phyloP scores from a whole-genome alignment of 2,797 vertebrate genomes.

The Oreortyx pictus region DNA sequence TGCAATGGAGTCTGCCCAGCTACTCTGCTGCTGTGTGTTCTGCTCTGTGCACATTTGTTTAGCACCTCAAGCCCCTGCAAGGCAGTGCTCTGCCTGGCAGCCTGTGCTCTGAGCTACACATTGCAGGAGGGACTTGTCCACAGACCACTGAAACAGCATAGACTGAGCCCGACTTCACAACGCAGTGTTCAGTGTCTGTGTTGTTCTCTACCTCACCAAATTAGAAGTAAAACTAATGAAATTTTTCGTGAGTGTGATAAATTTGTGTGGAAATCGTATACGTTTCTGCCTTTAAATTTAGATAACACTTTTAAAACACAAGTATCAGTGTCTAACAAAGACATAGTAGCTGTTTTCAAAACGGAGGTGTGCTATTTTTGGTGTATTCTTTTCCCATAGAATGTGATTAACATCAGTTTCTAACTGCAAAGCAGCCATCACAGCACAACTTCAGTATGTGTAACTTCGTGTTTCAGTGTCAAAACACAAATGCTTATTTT shows the following conservation, averaged over 20 bases:
- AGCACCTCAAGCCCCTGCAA: neutral
- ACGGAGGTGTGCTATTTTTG: neutral
- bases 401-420: neutral
- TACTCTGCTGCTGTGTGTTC: neutral
- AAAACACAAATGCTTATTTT: neutral
- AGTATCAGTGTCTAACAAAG: neutral
- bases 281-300: conserved; percentile 7
- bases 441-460: neutral
- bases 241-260: neutral
- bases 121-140: neutral
- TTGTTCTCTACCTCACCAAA: neutral
- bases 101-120: neutral
- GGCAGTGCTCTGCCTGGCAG: neutral
- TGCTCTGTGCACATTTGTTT: neutral
- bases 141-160: neutral
- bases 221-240: neutral
- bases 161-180: neutral
- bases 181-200: neutral
- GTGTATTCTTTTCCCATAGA: neutral
- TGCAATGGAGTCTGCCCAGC: neutral
- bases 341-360: neutral
- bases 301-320: neutral
- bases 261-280: neutral
- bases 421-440: neutral
- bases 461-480: neutral